Evolutionary conservation across 2,113 vertebrate genomes (phyloP), one percentile per base, ranked within the genome.

Genomic region (Menura novaehollandiae): DNA sequence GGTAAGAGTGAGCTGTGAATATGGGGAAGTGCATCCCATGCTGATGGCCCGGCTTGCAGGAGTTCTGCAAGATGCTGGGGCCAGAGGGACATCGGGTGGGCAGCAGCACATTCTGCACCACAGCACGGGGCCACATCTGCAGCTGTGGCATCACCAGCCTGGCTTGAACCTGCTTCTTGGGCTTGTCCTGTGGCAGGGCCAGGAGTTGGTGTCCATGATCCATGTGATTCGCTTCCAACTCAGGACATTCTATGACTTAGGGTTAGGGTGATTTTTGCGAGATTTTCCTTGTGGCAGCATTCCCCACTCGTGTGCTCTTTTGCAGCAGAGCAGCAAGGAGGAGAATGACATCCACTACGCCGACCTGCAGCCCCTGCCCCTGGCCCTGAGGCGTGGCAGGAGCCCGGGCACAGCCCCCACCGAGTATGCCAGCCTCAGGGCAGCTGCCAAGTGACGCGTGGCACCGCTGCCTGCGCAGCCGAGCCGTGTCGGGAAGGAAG

Each of bases 381-480:
- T 1, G 0, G 62, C 51, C 24, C 58, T 11, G 0, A 2, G 1
- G 63, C 49, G 1, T 0, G 0, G 55, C 86, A 39, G 68, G 62
- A 96, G 72, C 64, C 14, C 10, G 3, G 21, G 28, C 5, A 5
- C 84, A 7, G 62, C 64, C 59, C 13, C 18, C 62, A 82, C 93
- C 0, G 94, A 96, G 73, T 97, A 97, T 0, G 96, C 96, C 78
- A 85, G 89, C 28, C 9, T 97, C 55, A 83, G 37, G 39, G 62
- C 26, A 0, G 18, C 89, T 55, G 81, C 85, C 62, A 64, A 77
- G 79, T 94, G 75, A 93, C 1, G 0, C 4, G 3, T 7, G 85
- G 76, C 68, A 43, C 77, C 0, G 0, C 62, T 23, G 62, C 88
- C 71, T 27, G 39, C 3, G 0, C 6, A 2, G 62, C 62, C 21